Percentiles rank a stretch among this genome's conserved stretches.
These are phyloP conservation scores for Tetranychus truncatus DNA, from an alignment of 2,888 invertebrate species.

Conservation along the genomic window DNA sequence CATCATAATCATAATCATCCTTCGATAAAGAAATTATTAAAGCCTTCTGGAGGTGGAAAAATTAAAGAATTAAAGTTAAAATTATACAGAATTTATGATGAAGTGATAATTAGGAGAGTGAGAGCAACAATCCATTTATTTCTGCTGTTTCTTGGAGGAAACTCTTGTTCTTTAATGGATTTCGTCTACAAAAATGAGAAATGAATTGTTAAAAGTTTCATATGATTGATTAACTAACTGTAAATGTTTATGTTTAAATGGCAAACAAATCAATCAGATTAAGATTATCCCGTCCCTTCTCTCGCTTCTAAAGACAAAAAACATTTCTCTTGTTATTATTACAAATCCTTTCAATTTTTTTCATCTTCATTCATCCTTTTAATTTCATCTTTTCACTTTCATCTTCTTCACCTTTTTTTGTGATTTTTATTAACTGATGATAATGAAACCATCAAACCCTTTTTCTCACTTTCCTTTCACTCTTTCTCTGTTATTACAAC, in stretches of 20 bases:
- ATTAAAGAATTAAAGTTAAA: no score
- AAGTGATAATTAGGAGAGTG: no score
- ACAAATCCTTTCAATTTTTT: neutral
- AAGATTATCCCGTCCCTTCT: neutral
- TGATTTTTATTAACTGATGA: slow-evolving; percentile 3
- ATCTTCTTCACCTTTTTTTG: slow-evolving; percentile 9
- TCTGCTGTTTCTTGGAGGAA: slow-evolving; percentile 6
- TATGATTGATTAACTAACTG: neutral
- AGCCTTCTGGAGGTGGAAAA: no score
- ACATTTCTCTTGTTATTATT: neutral
- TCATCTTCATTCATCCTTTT: slow-evolving; percentile 3
- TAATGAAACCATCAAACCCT: neutral
- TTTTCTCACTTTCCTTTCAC: neutral
- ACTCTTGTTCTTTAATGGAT: neutral
- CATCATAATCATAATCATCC: neutral
- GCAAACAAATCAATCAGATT: slow-evolving; percentile 8
- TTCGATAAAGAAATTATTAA: no score
- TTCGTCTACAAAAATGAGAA: neutral
- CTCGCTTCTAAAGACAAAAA: neutral
- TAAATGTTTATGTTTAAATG: neutral
- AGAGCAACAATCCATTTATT: neutral
- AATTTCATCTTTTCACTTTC: neutral
- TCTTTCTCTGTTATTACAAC: slow-evolving; percentile 6
- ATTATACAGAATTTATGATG: no score
- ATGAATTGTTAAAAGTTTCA: neutral